Evolutionary conservation across 1,140 invertebrate genomes (phyloP).

Genomic region (silkworm (Bombyx mori)): DNA sequence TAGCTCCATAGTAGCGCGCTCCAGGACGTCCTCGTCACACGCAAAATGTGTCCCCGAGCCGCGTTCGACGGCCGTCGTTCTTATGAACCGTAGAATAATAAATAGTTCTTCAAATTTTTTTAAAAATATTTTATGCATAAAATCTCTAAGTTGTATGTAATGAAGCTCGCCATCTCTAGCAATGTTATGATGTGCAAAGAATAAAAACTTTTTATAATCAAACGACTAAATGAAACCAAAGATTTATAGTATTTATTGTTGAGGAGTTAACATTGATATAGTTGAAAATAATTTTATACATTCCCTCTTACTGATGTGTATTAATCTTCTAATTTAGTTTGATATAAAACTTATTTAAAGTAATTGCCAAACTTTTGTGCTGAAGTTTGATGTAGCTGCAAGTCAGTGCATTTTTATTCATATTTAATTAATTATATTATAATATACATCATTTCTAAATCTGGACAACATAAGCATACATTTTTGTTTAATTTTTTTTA

Average conservation of each 20-base stretch:
- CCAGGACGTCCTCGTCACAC: not conserved
- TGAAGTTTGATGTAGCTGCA: too few species aligned
- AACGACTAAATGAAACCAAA: constrained; percentile 65
- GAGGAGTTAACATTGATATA: constrained; percentile 54
- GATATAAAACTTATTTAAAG: too few species aligned
- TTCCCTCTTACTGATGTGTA: constrained; percentile 30
- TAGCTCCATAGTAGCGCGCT: not conserved
- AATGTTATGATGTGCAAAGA: constrained; percentile 14
- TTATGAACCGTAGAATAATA: constrained; percentile 21
- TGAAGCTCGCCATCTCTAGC: constrained; percentile 14
- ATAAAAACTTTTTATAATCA: constrained; percentile 36
- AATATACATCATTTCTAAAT: too few species aligned
- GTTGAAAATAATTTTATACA: constrained; percentile 61
- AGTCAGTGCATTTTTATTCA: too few species aligned
- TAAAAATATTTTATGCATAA: constrained; percentile 1
- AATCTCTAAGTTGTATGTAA: constrained; percentile 1
- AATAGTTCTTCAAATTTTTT: constrained; percentile 3
- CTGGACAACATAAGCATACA: too few species aligned
- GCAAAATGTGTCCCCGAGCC: not conserved
- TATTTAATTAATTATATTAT: too few species aligned
- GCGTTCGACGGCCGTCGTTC: constrained; percentile 13
- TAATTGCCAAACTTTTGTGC: too few species aligned
- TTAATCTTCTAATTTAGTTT: too few species aligned
- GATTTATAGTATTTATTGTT: constrained; percentile 69
- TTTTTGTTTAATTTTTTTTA: too few species aligned